Conservation (phyloP, 2,888 invertebrate species). For the Hyppa rectilinea region DNA sequence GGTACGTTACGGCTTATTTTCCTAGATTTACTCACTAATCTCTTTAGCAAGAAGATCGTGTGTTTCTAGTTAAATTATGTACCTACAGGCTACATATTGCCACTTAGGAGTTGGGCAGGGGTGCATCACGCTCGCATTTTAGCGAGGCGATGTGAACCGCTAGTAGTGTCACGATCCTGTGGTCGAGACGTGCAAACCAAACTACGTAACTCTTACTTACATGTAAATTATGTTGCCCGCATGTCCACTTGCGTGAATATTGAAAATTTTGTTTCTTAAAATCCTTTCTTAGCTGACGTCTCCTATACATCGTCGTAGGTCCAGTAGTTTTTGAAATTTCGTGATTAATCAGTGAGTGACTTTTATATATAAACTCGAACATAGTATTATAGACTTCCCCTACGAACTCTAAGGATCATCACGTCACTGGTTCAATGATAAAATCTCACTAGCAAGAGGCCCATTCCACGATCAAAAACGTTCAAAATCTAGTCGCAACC, state of each 20-base stretch:
- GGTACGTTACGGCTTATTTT: neutral
- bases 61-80: slow-evolving; percentile 4
- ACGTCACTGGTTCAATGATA: neutral
- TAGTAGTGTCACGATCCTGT: slow-evolving; percentile 70
- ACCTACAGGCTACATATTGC: slow-evolving; percentile 2
- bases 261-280: too few species aligned
- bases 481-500: neutral
- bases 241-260: too few species aligned
- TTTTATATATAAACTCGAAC: too few species aligned
- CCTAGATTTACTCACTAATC: slow-evolving; percentile 1
- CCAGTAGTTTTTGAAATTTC: too few species aligned
- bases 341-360: too few species aligned
- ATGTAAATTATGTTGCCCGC: slow-evolving; percentile 1
- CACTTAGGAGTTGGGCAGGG: slow-evolving; percentile 11
- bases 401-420: neutral
- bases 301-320: too few species aligned
- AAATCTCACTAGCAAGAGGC: neutral
- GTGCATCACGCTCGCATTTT: slow-evolving; percentile 58
- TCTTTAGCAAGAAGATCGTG: slow-evolving; percentile 30
- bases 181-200: slow-evolving; percentile 26
- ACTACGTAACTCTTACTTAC: slow-evolving; percentile 4
- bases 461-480: neutral
- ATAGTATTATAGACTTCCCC: neutral
- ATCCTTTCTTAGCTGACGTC: too few species aligned
- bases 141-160: slow-evolving; percentile 69